Evolutionary conservation across 2,113 vertebrate species (phyloP).

Genomic region (Struthio camelus): DNA sequence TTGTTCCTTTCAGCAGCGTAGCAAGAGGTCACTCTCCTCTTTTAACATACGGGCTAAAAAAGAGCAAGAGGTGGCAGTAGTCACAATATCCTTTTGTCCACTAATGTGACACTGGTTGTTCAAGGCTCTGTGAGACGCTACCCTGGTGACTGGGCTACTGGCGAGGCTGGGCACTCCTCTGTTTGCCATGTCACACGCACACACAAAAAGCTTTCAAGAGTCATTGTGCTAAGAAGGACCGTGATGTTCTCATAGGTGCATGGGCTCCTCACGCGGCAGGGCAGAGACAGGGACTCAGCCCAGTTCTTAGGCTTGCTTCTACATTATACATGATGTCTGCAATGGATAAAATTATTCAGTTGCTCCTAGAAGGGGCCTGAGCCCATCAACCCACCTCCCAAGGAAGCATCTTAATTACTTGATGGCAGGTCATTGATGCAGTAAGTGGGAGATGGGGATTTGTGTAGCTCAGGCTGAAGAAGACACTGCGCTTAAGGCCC

Average conservation of each 20-base stretch:
- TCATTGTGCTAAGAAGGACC: neutral
- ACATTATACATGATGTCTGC: neutral
- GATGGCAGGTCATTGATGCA: too few relatives aligned
- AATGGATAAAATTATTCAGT: neutral
- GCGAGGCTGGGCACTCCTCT: neutral
- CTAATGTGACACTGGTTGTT: conserved; percentile 5
- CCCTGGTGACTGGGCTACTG: neutral
- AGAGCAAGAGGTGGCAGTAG: neutral
- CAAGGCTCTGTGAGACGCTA: neutral
- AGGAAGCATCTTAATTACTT: neutral
- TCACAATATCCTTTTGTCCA: conserved; percentile 49
- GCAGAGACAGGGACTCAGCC: neutral
- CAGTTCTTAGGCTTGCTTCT: neutral
- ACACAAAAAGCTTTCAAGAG: neutral
- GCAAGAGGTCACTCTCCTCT: conserved; percentile 43
- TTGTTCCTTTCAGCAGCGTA: conserved; percentile 25
- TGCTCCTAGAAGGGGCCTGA: neutral
- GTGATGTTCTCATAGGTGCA: neutral
- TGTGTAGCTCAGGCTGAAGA: neutral
- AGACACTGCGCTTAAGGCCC: neutral
- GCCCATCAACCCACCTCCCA: neutral
- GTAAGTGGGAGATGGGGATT: neutral
- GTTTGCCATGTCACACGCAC: conserved; percentile 1
- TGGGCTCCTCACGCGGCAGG: neutral
- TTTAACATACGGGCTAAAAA: neutral